Evolutionary conservation across 2,888 invertebrate genomes (phyloP).

Genomic region (Lymantria monacha): DNA sequence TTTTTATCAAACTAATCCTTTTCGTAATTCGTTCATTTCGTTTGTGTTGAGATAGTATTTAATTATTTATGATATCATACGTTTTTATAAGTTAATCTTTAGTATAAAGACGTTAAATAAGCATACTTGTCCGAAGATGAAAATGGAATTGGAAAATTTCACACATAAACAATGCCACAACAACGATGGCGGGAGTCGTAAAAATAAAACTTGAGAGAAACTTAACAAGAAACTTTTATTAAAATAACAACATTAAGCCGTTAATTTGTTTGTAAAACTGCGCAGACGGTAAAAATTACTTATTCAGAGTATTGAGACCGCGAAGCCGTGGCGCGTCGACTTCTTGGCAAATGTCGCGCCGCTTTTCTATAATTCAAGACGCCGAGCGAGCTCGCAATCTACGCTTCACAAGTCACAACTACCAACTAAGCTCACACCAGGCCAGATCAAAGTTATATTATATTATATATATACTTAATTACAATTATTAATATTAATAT

Average conservation of each 20-base stretch:
- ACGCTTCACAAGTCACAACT: conserved; percentile 7
- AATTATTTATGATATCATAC: no score
- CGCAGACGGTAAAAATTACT: conserved; percentile 78
- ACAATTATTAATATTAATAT: no score
- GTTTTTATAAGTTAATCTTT: no score
- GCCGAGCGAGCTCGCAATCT: conserved; percentile 23
- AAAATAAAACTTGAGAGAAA: conserved; percentile 68
- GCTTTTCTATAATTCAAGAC: conserved; percentile 71
- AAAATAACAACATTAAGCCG: conserved; percentile 78
- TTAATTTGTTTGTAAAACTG: conserved; percentile 81
- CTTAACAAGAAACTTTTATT: conserved; percentile 73
- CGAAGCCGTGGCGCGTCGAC: conserved; percentile 51
- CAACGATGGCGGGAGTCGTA: conserved; percentile 63
- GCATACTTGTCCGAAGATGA: not conserved
- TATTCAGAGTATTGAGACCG: conserved; percentile 72
- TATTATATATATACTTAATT: no score
- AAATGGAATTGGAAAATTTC: not conserved
- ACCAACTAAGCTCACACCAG: conserved; percentile 13
- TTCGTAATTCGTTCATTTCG: no score
- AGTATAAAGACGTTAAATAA: no score
- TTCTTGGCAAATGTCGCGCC: conserved; percentile 61
- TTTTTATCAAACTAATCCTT: no score
- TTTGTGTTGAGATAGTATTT: no score
- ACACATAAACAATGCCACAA: conserved; percentile 59
- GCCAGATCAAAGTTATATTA: conserved; percentile 30